Evolutionary conservation across 2,888 invertebrate genomes (phyloP).

Genomic region (Drosophila borealis): DNA sequence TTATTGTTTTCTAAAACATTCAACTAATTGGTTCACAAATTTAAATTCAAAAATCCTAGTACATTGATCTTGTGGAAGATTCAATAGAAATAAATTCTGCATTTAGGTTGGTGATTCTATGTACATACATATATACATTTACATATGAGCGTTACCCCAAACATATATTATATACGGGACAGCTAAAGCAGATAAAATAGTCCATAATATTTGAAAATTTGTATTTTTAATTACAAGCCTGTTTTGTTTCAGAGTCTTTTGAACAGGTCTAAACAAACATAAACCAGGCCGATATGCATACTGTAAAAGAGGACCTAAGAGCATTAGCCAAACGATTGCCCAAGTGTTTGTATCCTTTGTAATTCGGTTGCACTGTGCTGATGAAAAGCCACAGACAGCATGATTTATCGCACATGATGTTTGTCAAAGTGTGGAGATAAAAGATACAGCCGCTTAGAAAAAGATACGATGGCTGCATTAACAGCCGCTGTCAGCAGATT

Average conservation of each 20-base stretch:
- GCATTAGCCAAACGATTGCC: slow-evolving; percentile 20
- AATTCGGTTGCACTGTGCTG: slow-evolving; percentile 15
- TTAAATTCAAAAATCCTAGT: no score
- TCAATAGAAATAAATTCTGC: no score
- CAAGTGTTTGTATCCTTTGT: slow-evolving; percentile 29
- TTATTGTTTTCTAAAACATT: no score
- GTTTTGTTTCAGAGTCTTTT: background rate
- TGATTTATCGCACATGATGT: slow-evolving; percentile 69
- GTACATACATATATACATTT: no score
- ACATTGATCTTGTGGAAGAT: no score
- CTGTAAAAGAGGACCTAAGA: slow-evolving; percentile 1
- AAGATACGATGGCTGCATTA: slow-evolving; percentile 28
- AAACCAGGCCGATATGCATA: slow-evolving; percentile 6
- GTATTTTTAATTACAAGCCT: background rate
- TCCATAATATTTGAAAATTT: no score
- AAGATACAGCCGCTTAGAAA: slow-evolving; percentile 40
- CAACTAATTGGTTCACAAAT: no score
- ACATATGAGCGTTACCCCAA: no score
- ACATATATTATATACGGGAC: no score
- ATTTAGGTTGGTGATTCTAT: no score
- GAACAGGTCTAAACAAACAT: background rate
- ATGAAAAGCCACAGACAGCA: slow-evolving; percentile 49
- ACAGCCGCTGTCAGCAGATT: slow-evolving; percentile 65
- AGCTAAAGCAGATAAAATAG: no score
- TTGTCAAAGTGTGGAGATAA: slow-evolving; percentile 62